Base-by-base conservation (phyloP, 2,888 invertebrate genomes). In the Chirona hameri region DNA sequence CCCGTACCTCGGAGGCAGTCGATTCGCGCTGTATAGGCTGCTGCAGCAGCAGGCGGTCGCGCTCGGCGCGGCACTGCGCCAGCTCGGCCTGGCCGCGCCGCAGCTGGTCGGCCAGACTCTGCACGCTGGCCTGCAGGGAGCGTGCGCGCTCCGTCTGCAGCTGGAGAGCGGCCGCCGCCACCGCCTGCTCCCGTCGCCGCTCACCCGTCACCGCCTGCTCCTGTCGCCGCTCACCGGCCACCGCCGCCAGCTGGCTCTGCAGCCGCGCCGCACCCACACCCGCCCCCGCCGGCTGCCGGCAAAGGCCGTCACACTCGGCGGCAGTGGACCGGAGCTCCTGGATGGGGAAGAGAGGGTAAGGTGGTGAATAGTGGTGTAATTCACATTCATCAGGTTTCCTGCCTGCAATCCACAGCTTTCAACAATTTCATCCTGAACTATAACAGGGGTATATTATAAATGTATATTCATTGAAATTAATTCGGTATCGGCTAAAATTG, bases 141-240 rank as follows among this genome's bases (percentile, higher is more conserved):
- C 72, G 72, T 14, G 31, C 72, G 31, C 72, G 72, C 72, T 72
- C 72, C 31, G 31, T 29, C 72, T 72, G 72, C 72, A 72, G 72
- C 72, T 72, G 72, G 31, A 72, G 72, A 2, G 72, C 72, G 0
- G 72, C 29, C 14, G 72, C 72, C 4, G 72, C 72, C 72, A 72
- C 31, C 72, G 72, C 72, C 72, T 72, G 29, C 72, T 12, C 72
- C 29, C 29, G 72, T 15, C 72, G 72, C 15, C 72, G 72, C 31
- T 31, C 31, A 27, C 18, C 15, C 2, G 72, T 31, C 5, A 27
- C 31, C 7, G 72, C 72, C 15, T 29, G 14, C 31, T 31, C 14
- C 72, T 72, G 72, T 31, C 15, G 72, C 14, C 31, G 65, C 65
- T n/a, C n/a, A n/a, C n/a, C n/a, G n/a, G n/a, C n/a, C n/a, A n/a